Conservation (phyloP, 2,113 vertebrate species). For the Galbula dea region DNA sequence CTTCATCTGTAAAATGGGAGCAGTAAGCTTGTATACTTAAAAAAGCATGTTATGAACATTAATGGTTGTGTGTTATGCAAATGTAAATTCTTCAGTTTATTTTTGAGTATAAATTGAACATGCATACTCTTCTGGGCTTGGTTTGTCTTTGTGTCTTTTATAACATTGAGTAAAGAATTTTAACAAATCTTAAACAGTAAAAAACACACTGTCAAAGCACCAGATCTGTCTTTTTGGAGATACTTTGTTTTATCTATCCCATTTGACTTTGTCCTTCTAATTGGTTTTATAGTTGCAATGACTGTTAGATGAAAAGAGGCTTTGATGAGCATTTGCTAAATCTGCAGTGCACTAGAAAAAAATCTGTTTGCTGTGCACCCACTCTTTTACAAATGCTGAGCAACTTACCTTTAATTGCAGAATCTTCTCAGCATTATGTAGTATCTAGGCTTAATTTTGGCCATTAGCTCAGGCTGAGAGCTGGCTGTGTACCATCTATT, state of each 20-base stretch:
- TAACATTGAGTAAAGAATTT: background rate
- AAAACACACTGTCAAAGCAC: background rate
- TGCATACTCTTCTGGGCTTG: background rate
- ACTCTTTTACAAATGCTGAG: background rate
- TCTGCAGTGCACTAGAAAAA: background rate
- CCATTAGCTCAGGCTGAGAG: background rate
- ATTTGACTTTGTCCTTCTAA: constrained; percentile 16
- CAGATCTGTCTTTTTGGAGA: background rate
- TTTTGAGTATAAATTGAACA: background rate
- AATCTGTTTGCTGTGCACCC: background rate
- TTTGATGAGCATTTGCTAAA: constrained; percentile 38
- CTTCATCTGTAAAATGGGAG: background rate
- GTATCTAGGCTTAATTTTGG: background rate
- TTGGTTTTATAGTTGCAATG: background rate
- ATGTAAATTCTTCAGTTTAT: background rate
- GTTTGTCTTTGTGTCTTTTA: background rate
- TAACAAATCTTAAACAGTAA: background rate
- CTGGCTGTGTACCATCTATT: background rate
- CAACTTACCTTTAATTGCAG: background rate
- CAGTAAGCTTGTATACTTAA: background rate
- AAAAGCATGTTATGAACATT: background rate
- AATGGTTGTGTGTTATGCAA: background rate
- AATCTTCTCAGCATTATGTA: background rate
- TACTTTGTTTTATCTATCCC: background rate
- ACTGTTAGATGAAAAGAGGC: background rate